Evolutionary conservation across 2,113 vertebrate species (phyloP), one percentile per base, ranked within the genome.

Genomic region (Corythoichthys haematopterus): DNA sequence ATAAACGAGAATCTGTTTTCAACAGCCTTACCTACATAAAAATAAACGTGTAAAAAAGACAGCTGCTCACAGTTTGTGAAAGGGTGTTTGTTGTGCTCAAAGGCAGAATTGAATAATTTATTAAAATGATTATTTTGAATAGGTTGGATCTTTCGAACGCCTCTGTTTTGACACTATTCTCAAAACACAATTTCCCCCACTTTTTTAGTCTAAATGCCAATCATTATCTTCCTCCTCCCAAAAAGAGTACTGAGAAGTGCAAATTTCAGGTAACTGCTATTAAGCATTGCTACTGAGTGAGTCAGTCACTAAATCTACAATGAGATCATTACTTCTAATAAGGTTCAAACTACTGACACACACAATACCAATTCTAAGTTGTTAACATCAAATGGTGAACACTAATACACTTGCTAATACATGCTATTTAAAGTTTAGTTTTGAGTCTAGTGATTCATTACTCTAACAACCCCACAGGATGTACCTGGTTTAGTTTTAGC

Each of bases 401-500:
- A 64, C 20, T 28, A 28, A 28, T 28, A 28, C 20, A 28, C 65
- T 70, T 33, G 45, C 0, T 48, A 36, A 57, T 43, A 67, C 76
- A n/a, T 63, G 56, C 61, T 72, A 47, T 14, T 36, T n/a, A 14
- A 4, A 40, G 60, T 28, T 28, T 28, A 67, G 43, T 47, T 46
- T 13, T 35, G 53, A 46, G 1, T 69, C 59, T 72, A 51, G 2
- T 48, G 11, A 43, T 48, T 37, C 2, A 53, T 4, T 43, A 46
- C 48, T 55, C 33, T 68, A 45, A 37, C 13, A 70, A 69, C 70
- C 40, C 64, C 65, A 74, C 33, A 40, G 10, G 20, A n/a, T 74
- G 82, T 90, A 89, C 87, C 88, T 90, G 84, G 45, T 82, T 84
- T 81, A 72, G 78, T 62, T 64, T 86, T 83, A 81, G 80, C 67